These are phyloP conservation scores for Amphipyra berbera DNA, from an alignment of 2,888 invertebrate genomes.

Conservation along the genomic window DNA sequence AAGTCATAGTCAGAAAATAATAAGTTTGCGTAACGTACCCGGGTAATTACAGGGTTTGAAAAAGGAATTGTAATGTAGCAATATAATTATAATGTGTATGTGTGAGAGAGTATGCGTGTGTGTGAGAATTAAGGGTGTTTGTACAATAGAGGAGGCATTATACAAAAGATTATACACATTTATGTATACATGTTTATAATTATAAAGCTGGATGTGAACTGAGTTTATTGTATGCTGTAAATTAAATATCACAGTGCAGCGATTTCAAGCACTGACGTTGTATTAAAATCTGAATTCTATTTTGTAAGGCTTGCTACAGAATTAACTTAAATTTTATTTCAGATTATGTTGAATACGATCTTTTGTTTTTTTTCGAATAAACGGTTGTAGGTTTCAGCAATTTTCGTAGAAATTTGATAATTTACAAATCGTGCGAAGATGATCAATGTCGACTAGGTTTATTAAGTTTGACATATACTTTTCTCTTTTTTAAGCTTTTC, in stretches of 20 bases:
- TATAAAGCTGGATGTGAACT: slow-evolving; percentile 37
- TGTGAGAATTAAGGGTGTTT: slow-evolving; percentile 62
- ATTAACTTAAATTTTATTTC: too few species aligned
- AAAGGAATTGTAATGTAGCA: slow-evolving; percentile 80
- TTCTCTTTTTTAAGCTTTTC: too few species aligned
- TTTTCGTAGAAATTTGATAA: too few species aligned
- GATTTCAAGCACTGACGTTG: too few species aligned
- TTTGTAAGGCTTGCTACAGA: too few species aligned
- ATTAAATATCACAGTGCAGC: not conserved
- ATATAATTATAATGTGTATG: slow-evolving; percentile 71
- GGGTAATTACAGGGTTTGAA: slow-evolving; percentile 79
- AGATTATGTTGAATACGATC: too few species aligned
- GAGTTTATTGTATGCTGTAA: slow-evolving; percentile 44
- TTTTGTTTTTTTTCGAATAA: too few species aligned
- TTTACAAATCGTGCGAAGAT: too few species aligned
- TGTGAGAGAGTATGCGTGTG: slow-evolving; percentile 64
- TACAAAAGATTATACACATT: slow-evolving; percentile 47
- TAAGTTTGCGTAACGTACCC: slow-evolving; percentile 69
- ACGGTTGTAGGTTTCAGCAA: too few species aligned
- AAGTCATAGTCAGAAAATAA: slow-evolving; percentile 58
- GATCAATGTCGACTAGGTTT: too few species aligned
- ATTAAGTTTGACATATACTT: too few species aligned
- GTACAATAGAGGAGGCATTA: slow-evolving; percentile 55
- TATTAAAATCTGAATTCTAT: too few species aligned
- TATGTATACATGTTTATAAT: slow-evolving; percentile 38